Conservation (phyloP, 1,140 invertebrate genomes). For the Mycetomoellerius zeteki region DNA sequence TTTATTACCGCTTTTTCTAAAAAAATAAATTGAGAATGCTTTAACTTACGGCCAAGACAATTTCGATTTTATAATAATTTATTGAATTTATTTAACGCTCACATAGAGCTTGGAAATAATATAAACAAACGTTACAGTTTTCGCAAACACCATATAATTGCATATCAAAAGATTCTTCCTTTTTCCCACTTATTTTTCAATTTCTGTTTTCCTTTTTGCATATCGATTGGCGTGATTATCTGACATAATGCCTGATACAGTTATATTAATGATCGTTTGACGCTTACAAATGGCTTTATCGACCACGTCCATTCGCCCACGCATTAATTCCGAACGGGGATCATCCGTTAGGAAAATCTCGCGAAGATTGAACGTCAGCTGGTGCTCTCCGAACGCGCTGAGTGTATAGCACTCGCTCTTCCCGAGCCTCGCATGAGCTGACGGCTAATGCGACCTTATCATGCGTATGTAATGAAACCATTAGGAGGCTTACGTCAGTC, state of each 20-base stretch:
- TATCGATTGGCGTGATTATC: constrained; percentile 23
- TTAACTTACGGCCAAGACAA: too few relatives aligned
- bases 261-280: constrained; percentile 49
- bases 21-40: too few relatives aligned
- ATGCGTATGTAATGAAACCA: constrained; percentile 64
- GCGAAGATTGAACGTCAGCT: constrained; percentile 49
- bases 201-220: background rate
- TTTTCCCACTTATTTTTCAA: background rate
- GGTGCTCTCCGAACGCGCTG: constrained; percentile 15
- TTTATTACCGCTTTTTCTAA: too few relatives aligned
- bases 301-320: constrained; percentile 35
- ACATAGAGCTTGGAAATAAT: background rate
- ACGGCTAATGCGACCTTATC: constrained; percentile 61
- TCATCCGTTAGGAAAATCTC: constrained; percentile 61
- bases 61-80: background rate
- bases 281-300: constrained; percentile 46
- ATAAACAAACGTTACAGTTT: background rate
- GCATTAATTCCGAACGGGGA: constrained; percentile 31
- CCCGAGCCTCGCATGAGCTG: constrained; percentile 27
- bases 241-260: constrained; percentile 29
- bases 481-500: constrained; percentile 50
- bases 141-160: background rate
- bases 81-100: background rate
- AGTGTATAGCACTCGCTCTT: constrained; percentile 28
- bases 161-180: background rate